Evolutionary conservation across 2,113 vertebrate genomes (phyloP), one percentile per base, ranked within the genome.

Genomic region (Castor canadensis): DNA sequence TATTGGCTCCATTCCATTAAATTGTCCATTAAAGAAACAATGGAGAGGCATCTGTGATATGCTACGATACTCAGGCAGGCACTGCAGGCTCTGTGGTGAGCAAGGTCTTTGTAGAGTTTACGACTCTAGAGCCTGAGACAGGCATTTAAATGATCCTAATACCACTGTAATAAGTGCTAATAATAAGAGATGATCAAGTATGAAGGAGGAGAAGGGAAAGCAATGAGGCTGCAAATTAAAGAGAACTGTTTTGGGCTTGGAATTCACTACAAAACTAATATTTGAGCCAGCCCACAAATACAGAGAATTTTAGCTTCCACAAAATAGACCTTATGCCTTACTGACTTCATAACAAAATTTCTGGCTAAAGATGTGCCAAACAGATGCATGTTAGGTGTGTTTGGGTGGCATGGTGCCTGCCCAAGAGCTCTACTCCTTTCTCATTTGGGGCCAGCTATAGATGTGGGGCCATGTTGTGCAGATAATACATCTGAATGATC

Each of bases 401-500:
- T 28, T 56, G 40, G 45, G 47, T 84, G n/a, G 80, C 40, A 49
- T 17, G 15, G 2, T 35, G 3, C 85, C 60, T 93, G 9, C 47
- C 62, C 28, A 12, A 47, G 58, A 58, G 8, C 40, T 43, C 38
- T 38, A 1, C 72, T 43, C 35, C 40, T 56, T 72, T 81, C 43
- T 93, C 69, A 19, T 30, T 84, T 69, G 54, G 47, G 47, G 60
- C 52, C 67, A 43, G 22, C 28, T 19, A 1, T 49, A n/a, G 71
- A 58, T 84, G 64, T 60, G 16, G n/a, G n/a, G 62, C 83, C 40
- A 9, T 79, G 47, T 52, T 71, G 71, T 83, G n/a, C 49, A 30
- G 56, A 91, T 89, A 77, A 96, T 66, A 89, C 40, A 93, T 30
- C 73, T 35, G 93, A 71, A 64, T 88, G 83, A 85, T 49, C 81